These are phyloP conservation scores for Champsocephalus gunnari DNA, from an alignment of 2,797 vertebrate species.

Conservation along the genomic window DNA sequence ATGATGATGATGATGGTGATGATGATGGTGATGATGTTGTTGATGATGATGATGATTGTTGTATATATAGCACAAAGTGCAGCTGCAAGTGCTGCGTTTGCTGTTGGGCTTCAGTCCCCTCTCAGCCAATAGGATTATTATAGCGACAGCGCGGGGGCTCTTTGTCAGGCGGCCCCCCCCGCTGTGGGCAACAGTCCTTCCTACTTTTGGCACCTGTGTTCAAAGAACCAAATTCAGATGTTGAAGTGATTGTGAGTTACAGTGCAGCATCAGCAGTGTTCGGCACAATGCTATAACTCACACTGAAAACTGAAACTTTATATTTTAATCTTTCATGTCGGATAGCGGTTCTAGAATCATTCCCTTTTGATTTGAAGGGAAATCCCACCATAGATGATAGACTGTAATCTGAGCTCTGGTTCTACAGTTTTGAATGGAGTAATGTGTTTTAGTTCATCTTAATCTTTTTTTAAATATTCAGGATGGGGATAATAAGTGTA, in stretches of 20 bases:
- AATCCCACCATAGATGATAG: not conserved
- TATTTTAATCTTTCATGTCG: not conserved
- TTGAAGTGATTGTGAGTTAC: not conserved
- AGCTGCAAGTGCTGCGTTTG: conserved; percentile 31
- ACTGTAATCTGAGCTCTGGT: not conserved
- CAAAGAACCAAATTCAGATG: conserved; percentile 29
- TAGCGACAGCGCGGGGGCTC: conserved; percentile 59
- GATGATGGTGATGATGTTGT: too few relatives aligned
- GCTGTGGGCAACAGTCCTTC: conserved; percentile 68
- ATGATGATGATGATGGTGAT: too few relatives aligned
- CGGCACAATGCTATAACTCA: not conserved
- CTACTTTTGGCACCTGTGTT: conserved; percentile 43
- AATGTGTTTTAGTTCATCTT: not conserved
- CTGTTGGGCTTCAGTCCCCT: conserved; percentile 17
- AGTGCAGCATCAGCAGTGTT: not conserved
- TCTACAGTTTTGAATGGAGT: not conserved
- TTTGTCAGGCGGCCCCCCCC: conserved; percentile 56
- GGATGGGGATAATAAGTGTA: not conserved
- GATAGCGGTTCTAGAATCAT: not conserved
- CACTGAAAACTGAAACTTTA: too few relatives aligned
- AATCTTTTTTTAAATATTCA: not conserved
- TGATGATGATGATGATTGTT: too few relatives aligned
- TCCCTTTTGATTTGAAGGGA: not conserved
- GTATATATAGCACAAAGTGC: not conserved
- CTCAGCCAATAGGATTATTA: conserved; percentile 34